Percentiles rank a stretch among this genome's conserved stretches.
Evolutionary conservation across 2,888 invertebrate species (phyloP).

Genomic region (Caenorhabditis sulstoni): DNA sequence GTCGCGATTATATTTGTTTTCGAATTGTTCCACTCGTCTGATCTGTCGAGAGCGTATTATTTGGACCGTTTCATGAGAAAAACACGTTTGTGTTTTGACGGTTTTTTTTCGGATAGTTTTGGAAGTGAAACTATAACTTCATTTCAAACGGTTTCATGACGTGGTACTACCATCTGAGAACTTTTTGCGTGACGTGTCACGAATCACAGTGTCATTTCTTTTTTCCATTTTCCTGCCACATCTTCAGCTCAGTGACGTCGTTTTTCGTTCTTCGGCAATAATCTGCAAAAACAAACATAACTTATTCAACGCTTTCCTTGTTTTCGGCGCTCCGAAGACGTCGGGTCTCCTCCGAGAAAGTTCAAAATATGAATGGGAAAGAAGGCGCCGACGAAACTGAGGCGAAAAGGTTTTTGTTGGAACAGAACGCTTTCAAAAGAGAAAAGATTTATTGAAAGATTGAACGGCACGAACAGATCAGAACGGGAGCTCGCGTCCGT

Average conservation of each 20-base stretch:
- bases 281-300: slow-evolving; percentile 27
- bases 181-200: too few relatives aligned
- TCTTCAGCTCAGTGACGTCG: slow-evolving; percentile 14
- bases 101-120: too few relatives aligned
- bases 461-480: background rate
- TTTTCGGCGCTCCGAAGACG: slow-evolving; percentile 12
- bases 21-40: too few relatives aligned
- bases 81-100: too few relatives aligned
- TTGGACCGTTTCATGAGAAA: too few relatives aligned
- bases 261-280: background rate
- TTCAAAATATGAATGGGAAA: background rate
- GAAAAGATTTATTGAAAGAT: background rate
- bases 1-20: too few relatives aligned
- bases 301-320: slow-evolving; percentile 39
- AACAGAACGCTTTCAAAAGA: background rate
- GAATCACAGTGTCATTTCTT: background rate
- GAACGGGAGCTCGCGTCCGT: slow-evolving; percentile 7
- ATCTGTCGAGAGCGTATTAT: too few relatives aligned
- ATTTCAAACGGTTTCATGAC: too few relatives aligned
- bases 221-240: background rate
- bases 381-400: too few relatives aligned
- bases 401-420: too few relatives aligned
- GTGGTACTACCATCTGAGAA: too few relatives aligned
- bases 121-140: too few relatives aligned
- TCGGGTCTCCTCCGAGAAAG: background rate